phyloP scores from a whole-genome alignment of 2,113 vertebrate genomes.

The Diphyllodes magnificus region DNA sequence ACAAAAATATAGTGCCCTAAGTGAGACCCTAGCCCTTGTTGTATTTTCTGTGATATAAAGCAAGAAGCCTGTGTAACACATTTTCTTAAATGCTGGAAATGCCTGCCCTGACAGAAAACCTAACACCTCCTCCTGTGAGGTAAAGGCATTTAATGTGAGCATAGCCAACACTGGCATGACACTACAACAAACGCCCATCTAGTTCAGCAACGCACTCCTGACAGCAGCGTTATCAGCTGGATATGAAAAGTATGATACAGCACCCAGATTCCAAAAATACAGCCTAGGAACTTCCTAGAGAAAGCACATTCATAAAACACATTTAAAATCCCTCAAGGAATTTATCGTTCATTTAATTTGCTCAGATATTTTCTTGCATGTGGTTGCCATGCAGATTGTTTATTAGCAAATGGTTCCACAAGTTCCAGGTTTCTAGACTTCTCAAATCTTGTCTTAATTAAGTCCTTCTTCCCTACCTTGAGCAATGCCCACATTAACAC shows the following conservation, averaged over 20 bases:
- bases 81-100: not conserved
- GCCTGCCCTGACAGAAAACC: not conserved
- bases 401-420: not conserved
- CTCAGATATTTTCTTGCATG: not conserved
- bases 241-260: not conserved
- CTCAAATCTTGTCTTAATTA: not conserved
- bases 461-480: constrained; percentile 19
- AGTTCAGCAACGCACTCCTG: not conserved
- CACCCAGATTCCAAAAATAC: not conserved
- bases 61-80: not conserved
- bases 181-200: not conserved
- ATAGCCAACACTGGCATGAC: fast-evolving
- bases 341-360: not conserved
- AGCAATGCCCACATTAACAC: not conserved
- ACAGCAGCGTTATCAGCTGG: fast-evolving
- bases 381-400: not conserved
- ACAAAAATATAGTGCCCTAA: not conserved
- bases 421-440: not conserved
- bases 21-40: not conserved
- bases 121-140: not conserved
- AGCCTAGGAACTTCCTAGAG: not conserved
- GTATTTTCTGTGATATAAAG: not conserved
- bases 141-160: not conserved
- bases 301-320: not conserved
- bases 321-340: not conserved